phyloP scores from a whole-genome alignment of 2,888 invertebrate species.

The Melinaea menophilus region DNA sequence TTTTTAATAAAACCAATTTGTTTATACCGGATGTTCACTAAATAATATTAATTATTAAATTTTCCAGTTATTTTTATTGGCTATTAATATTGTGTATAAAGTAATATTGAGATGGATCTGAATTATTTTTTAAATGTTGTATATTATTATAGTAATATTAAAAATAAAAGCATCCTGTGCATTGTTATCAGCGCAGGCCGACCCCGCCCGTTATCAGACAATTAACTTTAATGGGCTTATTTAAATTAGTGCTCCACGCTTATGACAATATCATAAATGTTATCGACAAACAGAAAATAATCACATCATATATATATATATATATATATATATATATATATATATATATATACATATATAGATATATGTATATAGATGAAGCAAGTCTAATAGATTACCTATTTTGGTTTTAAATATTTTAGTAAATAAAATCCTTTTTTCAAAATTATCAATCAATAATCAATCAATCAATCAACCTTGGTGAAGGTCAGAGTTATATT shows the following conservation, averaged over 20 bases:
- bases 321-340: too few relatives aligned
- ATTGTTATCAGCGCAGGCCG: constrained; percentile 43
- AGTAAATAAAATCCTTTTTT: too few relatives aligned
- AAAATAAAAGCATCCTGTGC: constrained; percentile 19
- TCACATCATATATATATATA: constrained; percentile 11
- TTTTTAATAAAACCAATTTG: constrained; percentile 6
- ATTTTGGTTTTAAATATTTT: too few relatives aligned
- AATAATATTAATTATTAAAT: background rate
- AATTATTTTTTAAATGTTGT: too few relatives aligned
- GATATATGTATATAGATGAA: too few relatives aligned
- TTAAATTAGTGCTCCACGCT: constrained; percentile 60
- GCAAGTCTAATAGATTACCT: too few relatives aligned
- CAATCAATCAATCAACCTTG: too few relatives aligned
- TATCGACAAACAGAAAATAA: constrained; percentile 36
- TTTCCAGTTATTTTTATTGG: background rate
- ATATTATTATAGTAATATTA: background rate
- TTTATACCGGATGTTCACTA: constrained; percentile 9
- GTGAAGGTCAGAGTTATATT: too few relatives aligned
- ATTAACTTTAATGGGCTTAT: constrained; percentile 76
- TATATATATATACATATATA: too few relatives aligned
- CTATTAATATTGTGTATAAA: too few relatives aligned
- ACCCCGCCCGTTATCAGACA: constrained; percentile 61
- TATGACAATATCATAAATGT: constrained; percentile 31
- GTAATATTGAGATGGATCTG: too few relatives aligned
- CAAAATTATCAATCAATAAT: too few relatives aligned